Percentiles rank a stretch among this genome's conserved stretches.
phyloP scores from a whole-genome alignment of 2,113 vertebrate genomes.

The Lampris megalopsis region DNA sequence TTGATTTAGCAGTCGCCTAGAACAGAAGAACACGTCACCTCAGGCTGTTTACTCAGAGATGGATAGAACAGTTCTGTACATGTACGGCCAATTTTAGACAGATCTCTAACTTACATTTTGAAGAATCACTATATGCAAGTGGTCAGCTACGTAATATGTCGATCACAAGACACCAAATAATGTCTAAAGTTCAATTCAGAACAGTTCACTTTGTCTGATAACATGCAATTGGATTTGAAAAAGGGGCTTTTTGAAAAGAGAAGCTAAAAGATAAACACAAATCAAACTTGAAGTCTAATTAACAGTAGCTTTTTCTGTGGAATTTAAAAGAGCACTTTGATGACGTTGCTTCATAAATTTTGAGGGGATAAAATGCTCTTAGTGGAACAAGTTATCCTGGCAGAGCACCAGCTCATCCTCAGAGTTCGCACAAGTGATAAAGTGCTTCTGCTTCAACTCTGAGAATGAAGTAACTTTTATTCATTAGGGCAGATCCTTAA shows the following conservation, averaged over 20 bases:
- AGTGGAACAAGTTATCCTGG: neutral
- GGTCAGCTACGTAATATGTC: too few relatives aligned
- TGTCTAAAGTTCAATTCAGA: neutral
- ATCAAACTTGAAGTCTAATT: conserved; percentile 4
- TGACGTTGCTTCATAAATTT: neutral
- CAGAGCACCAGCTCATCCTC: conserved; percentile 6
- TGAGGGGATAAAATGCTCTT: conserved; percentile 14
- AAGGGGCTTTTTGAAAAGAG: neutral
- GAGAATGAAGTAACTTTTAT: neutral
- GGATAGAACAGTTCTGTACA: too few relatives aligned
- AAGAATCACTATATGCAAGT: too few relatives aligned
- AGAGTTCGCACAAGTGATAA: neutral
- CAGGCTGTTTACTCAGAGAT: too few relatives aligned
- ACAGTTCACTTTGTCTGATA: neutral
- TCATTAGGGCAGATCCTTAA: conserved; percentile 27
- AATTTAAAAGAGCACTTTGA: conserved; percentile 8
- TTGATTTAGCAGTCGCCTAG: neutral
- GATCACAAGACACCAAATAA: neutral
- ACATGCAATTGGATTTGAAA: neutral
- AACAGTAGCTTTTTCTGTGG: conserved; percentile 5
- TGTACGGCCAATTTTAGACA: too few relatives aligned
- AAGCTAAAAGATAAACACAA: neutral
- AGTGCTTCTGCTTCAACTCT: neutral
- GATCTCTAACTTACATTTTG: too few relatives aligned
- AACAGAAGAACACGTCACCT: neutral